Conservation (phyloP, 2,797 vertebrate genomes). For the Oreochromis grahami region DNA sequence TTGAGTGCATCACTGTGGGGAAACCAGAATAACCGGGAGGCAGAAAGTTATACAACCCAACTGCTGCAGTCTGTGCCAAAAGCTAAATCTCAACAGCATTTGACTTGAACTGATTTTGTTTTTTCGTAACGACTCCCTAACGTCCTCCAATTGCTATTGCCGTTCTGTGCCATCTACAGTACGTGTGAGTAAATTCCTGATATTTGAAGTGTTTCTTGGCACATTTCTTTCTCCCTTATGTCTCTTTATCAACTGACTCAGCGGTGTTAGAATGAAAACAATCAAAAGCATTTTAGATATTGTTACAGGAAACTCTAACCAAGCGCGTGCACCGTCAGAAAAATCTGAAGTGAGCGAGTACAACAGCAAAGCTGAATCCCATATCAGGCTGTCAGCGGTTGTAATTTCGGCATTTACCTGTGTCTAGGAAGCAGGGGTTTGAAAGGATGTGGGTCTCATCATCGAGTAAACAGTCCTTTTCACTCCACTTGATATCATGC, state of each 20-base stretch:
- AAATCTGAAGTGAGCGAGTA: not conserved
- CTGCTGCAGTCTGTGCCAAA: not conserved
- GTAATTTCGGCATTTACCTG: conserved; percentile 61
- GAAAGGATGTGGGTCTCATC: conserved; percentile 44
- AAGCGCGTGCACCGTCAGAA: not conserved
- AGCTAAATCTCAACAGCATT: not conserved
- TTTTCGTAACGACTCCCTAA: not conserved
- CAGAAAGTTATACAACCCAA: not conserved
- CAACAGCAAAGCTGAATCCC: not conserved
- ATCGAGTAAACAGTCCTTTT: conserved; percentile 59
- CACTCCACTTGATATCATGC: conserved; percentile 33
- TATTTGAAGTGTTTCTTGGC: not conserved
- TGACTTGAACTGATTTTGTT: not conserved
- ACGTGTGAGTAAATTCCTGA: not conserved
- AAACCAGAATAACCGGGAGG: not conserved
- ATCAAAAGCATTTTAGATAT: conserved; percentile 9
- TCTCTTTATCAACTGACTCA: conserved; percentile 1
- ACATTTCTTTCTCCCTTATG: not conserved
- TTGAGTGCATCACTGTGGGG: not conserved
- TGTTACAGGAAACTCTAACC: not conserved
- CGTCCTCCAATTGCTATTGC: not conserved
- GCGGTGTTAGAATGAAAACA: not conserved
- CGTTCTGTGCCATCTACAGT: not conserved
- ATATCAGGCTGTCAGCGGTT: not conserved
- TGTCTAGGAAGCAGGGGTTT: conserved; percentile 54